Conservation (phyloP, 92 coral and sea anemone species). For the Actinernus sp. region DNA sequence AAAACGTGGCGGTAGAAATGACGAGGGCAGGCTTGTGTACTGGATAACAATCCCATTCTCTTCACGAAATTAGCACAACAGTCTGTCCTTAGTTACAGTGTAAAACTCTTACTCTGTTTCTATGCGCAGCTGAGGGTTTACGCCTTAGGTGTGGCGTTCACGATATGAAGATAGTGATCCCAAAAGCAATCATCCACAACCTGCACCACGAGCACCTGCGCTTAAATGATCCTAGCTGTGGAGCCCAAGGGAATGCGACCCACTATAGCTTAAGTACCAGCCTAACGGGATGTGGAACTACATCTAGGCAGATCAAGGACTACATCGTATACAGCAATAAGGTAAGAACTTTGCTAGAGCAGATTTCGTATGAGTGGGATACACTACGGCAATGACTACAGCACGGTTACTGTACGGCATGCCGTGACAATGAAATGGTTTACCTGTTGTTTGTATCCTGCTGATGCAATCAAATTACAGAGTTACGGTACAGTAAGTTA, state of each 20-base stretch:
- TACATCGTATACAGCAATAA: constrained; percentile 71
- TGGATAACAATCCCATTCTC: too few relatives aligned
- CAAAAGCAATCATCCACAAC: constrained; percentile 81
- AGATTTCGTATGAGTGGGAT: too few relatives aligned
- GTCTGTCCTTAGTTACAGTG: not conserved
- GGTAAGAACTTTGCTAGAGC: constrained; percentile 3
- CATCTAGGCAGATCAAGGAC: constrained; percentile 60
- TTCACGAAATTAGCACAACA: too few relatives aligned
- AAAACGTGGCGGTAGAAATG: too few relatives aligned
- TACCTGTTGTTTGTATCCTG: too few relatives aligned
- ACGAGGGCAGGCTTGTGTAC: too few relatives aligned
- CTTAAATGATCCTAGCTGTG: constrained; percentile 66
- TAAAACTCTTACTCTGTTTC: not conserved
- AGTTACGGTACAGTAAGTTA: too few relatives aligned
- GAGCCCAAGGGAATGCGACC: constrained; percentile 65
- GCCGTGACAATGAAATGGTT: too few relatives aligned
- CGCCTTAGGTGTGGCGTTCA: constrained; percentile 65
- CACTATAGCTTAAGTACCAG: constrained; percentile 71
- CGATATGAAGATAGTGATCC: constrained; percentile 78
- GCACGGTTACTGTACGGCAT: too few relatives aligned
- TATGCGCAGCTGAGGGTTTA: constrained; percentile 65
- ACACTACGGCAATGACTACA: too few relatives aligned
- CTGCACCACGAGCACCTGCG: constrained; percentile 85
- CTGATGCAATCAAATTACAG: too few relatives aligned
- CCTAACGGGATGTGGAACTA: constrained; percentile 84